A percentile compares a stretch with the other conserved stretches of the same genome.
These are phyloP conservation scores for Orius insidiosus DNA, from an alignment of 1,140 invertebrate species.

Conservation along the genomic window DNA sequence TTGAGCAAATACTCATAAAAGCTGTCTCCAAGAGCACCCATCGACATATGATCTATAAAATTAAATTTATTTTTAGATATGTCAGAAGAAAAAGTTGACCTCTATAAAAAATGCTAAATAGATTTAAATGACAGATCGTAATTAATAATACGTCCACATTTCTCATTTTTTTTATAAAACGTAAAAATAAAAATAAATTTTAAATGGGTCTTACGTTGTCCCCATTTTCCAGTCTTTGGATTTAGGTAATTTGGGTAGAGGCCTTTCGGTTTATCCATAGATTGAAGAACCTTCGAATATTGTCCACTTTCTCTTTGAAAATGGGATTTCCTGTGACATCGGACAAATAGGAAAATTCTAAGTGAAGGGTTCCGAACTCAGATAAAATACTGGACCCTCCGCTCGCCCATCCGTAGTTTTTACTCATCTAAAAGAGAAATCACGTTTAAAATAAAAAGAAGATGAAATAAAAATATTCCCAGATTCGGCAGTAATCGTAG, in stretches of 20 bases:
- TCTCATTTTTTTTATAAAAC: no score
- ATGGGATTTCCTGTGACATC: conserved; percentile 91
- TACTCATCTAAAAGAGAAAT: conserved; percentile 28
- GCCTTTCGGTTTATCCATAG: conserved; percentile 83
- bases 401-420: conserved; percentile 95
- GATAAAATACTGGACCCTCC: conserved; percentile 92
- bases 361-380: conserved; percentile 92
- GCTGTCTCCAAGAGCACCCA: conserved; percentile 90
- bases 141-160: no score
- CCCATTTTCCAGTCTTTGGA: conserved; percentile 92
- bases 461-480: no score
- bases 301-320: conserved; percentile 72
- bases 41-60: conserved; percentile 75
- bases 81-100: no score
- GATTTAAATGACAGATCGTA: no score
- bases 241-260: conserved; percentile 97
- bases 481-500: no score
- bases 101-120: no score
- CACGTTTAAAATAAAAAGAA: no score
- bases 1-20: conserved; percentile 98
- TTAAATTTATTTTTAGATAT: no score
- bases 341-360: conserved; percentile 92
- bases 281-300: conserved; percentile 65
- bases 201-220: conserved; percentile 66
- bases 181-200: no score